These are phyloP conservation scores for Lacerta viridis DNA, from an alignment of 2,797 vertebrate species.

Conservation along the genomic window DNA sequence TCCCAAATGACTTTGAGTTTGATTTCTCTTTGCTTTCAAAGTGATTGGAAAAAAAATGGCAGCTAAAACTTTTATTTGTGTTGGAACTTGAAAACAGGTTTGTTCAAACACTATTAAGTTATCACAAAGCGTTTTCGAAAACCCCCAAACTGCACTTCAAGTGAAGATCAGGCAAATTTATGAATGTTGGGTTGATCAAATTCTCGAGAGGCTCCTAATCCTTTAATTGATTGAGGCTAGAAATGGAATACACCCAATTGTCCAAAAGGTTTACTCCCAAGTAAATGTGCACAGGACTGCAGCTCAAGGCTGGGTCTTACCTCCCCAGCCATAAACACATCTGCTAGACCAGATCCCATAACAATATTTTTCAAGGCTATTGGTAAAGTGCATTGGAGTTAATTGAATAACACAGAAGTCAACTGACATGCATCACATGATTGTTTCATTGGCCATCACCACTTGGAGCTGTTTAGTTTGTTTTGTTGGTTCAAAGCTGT, in stretches of 20 bases:
- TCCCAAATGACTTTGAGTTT: not conserved
- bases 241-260: not conserved
- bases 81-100: conserved; percentile 3
- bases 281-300: not conserved
- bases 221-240: not conserved
- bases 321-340: not conserved
- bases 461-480: not conserved
- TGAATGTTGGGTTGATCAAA: not conserved
- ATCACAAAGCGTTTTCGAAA: conserved; percentile 11
- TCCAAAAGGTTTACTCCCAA: not conserved
- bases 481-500: not conserved
- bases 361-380: not conserved
- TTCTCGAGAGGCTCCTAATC: not conserved
- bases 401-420: not conserved
- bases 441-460: not conserved
- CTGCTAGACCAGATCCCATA: not conserved
- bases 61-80: not conserved
- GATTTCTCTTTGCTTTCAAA: not conserved
- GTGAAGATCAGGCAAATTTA: conserved; percentile 21
- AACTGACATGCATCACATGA: not conserved
- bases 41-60: not conserved
- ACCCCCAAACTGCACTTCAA: conserved; percentile 23
- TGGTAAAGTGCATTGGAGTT: not conserved
- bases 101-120: not conserved
- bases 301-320: not conserved